phyloP scores from a whole-genome alignment of 2,888 invertebrate genomes.

The Euspilapteryx auroguttella region DNA sequence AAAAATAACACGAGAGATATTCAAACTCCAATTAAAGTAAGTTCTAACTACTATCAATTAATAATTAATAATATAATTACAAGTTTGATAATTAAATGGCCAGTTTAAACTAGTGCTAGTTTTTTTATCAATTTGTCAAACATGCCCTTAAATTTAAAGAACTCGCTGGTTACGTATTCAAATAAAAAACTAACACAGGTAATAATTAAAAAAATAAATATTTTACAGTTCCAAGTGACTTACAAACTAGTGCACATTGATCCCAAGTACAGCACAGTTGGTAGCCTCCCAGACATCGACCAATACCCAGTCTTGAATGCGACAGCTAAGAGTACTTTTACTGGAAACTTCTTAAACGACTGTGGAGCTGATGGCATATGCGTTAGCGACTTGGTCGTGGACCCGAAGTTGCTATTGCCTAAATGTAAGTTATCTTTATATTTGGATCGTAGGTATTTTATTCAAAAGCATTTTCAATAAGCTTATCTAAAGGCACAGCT shows the following conservation, averaged over 20 bases:
- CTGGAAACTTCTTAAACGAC: constrained; percentile 88
- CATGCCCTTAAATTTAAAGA: too few species aligned
- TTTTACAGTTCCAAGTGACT: constrained; percentile 72
- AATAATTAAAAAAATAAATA: neutral
- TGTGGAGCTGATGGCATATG: constrained; percentile 89
- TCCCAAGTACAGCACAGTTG: constrained; percentile 51
- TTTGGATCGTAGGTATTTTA: too few species aligned
- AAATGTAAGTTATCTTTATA: constrained; percentile 46
- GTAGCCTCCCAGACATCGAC: constrained; percentile 69
- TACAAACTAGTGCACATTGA: constrained; percentile 77
- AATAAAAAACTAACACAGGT: too few species aligned
- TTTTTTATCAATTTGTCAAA: too few species aligned
- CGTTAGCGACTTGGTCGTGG: constrained; percentile 75
- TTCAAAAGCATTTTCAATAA: too few species aligned
- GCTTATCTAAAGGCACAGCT: too few species aligned
- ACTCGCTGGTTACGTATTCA: too few species aligned
- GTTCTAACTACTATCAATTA: constrained; percentile 8
- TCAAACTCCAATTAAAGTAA: constrained; percentile 78
- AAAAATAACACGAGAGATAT: constrained; percentile 87
- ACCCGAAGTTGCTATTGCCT: constrained; percentile 63
- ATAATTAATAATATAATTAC: too few species aligned
- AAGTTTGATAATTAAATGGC: too few species aligned
- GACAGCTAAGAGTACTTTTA: constrained; percentile 78
- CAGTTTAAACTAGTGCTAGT: too few species aligned
- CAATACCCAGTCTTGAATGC: constrained; percentile 88